Evolutionary conservation across 2,113 vertebrate species (phyloP).

Genomic region (Corythornis vintsioides): DNA sequence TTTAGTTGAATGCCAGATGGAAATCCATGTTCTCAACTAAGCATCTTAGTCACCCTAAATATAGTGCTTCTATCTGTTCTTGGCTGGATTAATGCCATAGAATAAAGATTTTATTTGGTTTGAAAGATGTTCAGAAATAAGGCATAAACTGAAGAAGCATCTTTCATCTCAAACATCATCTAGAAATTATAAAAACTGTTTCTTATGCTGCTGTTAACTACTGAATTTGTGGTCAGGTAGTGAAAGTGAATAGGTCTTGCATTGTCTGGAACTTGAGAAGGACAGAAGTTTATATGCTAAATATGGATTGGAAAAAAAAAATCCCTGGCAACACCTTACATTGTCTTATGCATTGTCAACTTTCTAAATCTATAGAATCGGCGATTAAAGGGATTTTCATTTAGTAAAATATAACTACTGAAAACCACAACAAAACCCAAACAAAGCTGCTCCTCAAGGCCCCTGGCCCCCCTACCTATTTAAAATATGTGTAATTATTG

Average conservation of each 20-base stretch:
- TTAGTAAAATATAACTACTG: not conserved
- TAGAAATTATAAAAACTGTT: not conserved
- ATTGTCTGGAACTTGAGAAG: not conserved
- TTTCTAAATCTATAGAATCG: not conserved
- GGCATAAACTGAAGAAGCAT: not conserved
- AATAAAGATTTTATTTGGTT: conserved; percentile 38
- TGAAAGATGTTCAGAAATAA: not conserved
- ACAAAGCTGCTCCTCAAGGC: not conserved
- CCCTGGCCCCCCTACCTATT: rapidly evolving
- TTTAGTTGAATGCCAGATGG: conserved; percentile 53
- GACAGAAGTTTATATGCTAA: not conserved
- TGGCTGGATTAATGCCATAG: conserved; percentile 44
- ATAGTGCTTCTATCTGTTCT: conserved; percentile 59
- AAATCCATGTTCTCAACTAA: conserved; percentile 51
- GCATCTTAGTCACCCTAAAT: conserved; percentile 62
- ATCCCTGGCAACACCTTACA: not conserved
- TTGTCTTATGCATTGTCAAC: not conserved
- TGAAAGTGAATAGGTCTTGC: not conserved
- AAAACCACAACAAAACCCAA: not conserved
- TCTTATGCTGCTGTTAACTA: not conserved
- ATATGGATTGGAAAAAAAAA: not conserved
- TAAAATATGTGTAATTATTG: not conserved
- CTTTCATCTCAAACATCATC: not conserved
- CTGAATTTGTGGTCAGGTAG: not conserved
- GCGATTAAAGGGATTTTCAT: not conserved